Evolutionary conservation across 2,888 invertebrate species (phyloP), one percentile per base, ranked within the genome.

Genomic region (Schizotus pectinicornis): DNA sequence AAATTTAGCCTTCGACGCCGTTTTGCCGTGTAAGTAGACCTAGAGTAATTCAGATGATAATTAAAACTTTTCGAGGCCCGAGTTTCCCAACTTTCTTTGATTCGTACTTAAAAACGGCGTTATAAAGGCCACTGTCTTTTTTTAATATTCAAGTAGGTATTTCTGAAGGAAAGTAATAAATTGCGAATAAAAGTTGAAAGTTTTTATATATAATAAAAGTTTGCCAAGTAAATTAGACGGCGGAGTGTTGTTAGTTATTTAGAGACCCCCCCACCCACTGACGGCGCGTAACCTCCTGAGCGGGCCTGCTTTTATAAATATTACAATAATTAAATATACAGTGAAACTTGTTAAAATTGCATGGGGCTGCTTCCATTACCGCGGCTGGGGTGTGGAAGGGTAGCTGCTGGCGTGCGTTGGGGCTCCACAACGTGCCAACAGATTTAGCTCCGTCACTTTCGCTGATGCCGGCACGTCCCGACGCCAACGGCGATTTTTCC

Each of bases 281-380:
- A 35, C 32, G 22, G 43, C 57, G 60, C 64, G 41, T 46, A 54
- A 58, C 60, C 63, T 59, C 61, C 67, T 60, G 56, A 56, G 65
- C 68, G 66, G 66, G 67, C 63, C 70, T 71, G 75, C 77, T 76
- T 77, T 78, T 76, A 78, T 77, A 77, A 78, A 78, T 78, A 77
- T 77, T 78, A 76, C 77, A 77, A 79, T 78, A 77, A 79, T 79
- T 77, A 78, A 77, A 78, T 78, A 78, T 77, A 76, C 75, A 74
- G 73, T 70, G 73, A 71, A 74, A 74, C 62, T 70, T 67, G 66
- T 68, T 68, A 68, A 67, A 69, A 67, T 67, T 76, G 74, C 72
- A 75, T 75, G 72, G 74, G 71, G 73, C 68, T 69, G 70, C 67
- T 71, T 71, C 73, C 73, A 73, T 74, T 73, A 66, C 66, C 62